Evolutionary conservation across 64 coral and sea anemone genomes (phyloP).

Genomic region (Montipora capricornis): DNA sequence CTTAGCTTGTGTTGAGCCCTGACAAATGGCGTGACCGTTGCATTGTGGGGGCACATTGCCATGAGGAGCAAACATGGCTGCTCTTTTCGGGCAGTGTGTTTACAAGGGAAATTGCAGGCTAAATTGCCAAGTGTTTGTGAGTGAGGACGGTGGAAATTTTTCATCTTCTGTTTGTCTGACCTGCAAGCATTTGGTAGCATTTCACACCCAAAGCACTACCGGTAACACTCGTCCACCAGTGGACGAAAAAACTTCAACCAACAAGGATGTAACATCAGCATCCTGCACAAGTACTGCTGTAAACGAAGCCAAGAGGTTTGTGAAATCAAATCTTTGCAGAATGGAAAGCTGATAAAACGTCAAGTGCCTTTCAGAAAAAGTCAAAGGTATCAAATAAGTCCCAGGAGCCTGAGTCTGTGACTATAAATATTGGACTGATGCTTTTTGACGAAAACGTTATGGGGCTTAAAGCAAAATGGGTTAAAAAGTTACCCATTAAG

Average conservation of each 20-base stretch:
- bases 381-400: not conserved
- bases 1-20: not conserved
- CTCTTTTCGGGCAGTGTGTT: not conserved
- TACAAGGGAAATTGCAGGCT: not conserved
- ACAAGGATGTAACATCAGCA: too few relatives aligned
- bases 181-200: not conserved
- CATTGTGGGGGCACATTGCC: not conserved
- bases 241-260: too few relatives aligned
- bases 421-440: too few relatives aligned
- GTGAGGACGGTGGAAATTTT: not conserved
- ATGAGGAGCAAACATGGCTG: slow-evolving; percentile 4
- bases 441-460: too few relatives aligned
- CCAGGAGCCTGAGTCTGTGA: too few relatives aligned
- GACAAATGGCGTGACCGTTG: not conserved
- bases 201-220: not conserved
- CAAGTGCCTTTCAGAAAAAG: not conserved
- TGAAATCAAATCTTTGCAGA: not conserved
- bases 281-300: too few relatives aligned
- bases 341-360: not conserved
- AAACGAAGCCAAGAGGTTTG: not conserved
- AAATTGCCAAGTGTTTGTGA: slow-evolving; percentile 11
- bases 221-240: not conserved
- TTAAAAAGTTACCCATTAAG: too few relatives aligned
- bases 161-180: not conserved
- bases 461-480: too few relatives aligned